phyloP scores from a whole-genome alignment of 2,797 vertebrate species.

The Anolis apletophallus region DNA sequence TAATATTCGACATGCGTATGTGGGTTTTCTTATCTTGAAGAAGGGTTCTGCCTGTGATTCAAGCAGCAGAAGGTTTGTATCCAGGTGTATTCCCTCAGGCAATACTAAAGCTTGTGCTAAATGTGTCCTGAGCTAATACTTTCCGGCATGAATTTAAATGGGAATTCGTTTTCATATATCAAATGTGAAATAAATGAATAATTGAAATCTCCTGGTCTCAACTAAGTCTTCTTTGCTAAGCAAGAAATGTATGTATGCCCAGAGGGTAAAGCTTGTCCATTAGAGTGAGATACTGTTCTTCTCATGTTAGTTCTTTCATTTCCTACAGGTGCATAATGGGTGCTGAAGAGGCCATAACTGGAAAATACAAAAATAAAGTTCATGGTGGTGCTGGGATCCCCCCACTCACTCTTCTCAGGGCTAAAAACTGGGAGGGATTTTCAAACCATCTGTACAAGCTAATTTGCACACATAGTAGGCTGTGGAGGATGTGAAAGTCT shows the following conservation, averaged over 20 bases:
- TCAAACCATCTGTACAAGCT: too few relatives aligned
- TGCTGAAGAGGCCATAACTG: neutral
- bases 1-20: slow-evolving; percentile 1
- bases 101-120: slow-evolving; percentile 35
- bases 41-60: slow-evolving; percentile 18
- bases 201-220: slow-evolving; percentile 13
- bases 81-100: slow-evolving; percentile 24
- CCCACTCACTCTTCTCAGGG: too few relatives aligned
- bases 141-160: slow-evolving; percentile 29
- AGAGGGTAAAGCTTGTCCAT: neutral
- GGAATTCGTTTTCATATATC: slow-evolving; percentile 15
- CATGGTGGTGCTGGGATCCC: too few relatives aligned
- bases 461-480: too few relatives aligned
- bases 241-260: rapidly evolving
- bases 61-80: slow-evolving; percentile 13
- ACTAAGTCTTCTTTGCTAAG: neutral
- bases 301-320: neutral
- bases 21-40: slow-evolving; percentile 10
- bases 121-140: slow-evolving; percentile 37
- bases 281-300: neutral
- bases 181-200: slow-evolving; percentile 41
- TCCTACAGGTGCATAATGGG: neutral
- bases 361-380: neutral
- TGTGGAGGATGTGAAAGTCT: too few relatives aligned
- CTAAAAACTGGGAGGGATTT: too few relatives aligned